Base-by-base conservation (phyloP, 1,140 invertebrate genomes). In the Dreissena polymorpha region DNA sequence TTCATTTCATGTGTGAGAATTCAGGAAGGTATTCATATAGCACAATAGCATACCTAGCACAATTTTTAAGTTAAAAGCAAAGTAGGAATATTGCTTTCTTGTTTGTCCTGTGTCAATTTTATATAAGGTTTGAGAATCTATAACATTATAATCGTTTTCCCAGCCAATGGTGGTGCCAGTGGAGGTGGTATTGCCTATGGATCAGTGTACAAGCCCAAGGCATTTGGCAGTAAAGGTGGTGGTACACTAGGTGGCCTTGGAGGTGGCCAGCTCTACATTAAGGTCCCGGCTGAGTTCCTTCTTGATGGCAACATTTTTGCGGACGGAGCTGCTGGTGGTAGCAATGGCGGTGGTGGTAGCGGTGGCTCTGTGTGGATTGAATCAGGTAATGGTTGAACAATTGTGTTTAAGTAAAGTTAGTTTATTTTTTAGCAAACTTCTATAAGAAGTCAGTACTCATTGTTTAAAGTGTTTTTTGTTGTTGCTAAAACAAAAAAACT, bases 281-380 rank as follows among this genome's bases (percentile, higher is more conserved):
- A 71, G 8, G 87, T 89, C n/a, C 86, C 86, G 6, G 81, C 83
- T 16, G 65, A 72, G 29, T 86, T 89, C 75, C 81, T 86, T 8
- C 76, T 88, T 23, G 88, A 89, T 80, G 88, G 88, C 51, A 73
- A 53, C 25, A 50, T 89, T 1, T n/a, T 82, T 6, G 87, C 86
- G 14, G 83, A 88, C 60, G 88, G 88, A 0, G 82, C 50, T 16
- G 49, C 75, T 55, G 88, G 86, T 13, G 67, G 25, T 10, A 14
- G 14, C 21, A 70, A 51, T 60, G 82, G 85, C 55, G 88, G 88
- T 68, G 88, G 88, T 68, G 88, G 88, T 23, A 89, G 88, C 84
- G 88, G 87, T 25, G 88, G 88, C 16, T 84, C 87, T 23, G 74
- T 87, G 12, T 86, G 27, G 39, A 87, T 89, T 25, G 82, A 81